These are phyloP conservation scores for Allophyes oxyacanthae DNA, from an alignment of 2,888 invertebrate species.

Conservation along the genomic window DNA sequence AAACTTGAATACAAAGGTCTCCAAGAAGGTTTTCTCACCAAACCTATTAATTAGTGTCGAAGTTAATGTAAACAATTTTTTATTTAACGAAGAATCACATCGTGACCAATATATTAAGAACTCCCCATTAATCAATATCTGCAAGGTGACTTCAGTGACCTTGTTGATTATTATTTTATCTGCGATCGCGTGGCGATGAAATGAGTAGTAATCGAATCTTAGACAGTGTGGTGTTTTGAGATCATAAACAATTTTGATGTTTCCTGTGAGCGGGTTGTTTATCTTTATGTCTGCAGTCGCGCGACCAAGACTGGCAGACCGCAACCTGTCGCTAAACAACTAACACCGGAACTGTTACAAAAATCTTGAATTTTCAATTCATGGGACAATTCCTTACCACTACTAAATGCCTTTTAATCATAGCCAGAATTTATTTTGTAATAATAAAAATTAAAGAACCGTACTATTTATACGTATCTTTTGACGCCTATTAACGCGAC, in stretches of 20 bases:
- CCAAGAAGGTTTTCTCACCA: constrained; percentile 39
- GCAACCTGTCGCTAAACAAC: constrained; percentile 17
- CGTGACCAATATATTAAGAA: constrained; percentile 69
- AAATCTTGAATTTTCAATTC: constrained; percentile 35
- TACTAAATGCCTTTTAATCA: constrained; percentile 11
- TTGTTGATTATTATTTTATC: constrained; percentile 66
- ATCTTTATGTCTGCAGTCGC: constrained; percentile 18
- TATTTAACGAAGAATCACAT: constrained; percentile 64
- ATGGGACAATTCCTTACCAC: constrained; percentile 16
- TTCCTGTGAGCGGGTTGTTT: constrained; percentile 39
- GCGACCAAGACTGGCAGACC: constrained; percentile 21
- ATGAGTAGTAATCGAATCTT: constrained; percentile 61
- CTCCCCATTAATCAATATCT: constrained; percentile 77
- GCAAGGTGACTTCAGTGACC: constrained; percentile 71
- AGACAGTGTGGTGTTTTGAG: constrained; percentile 44
- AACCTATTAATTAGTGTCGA: constrained; percentile 71
- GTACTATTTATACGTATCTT: too few relatives aligned
- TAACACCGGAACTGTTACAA: constrained; percentile 17
- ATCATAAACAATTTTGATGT: constrained; percentile 54
- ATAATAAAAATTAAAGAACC: constrained; percentile 13
- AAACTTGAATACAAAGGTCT: constrained; percentile 46
- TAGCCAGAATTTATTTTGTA: constrained; percentile 2
- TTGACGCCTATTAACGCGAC: neutral
- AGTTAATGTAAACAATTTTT: constrained; percentile 61
- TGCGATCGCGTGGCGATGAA: constrained; percentile 63